Evolutionary conservation across 2,113 vertebrate genomes (phyloP), one percentile per base, ranked within the genome.

Genomic region (Calonectris borealis): DNA sequence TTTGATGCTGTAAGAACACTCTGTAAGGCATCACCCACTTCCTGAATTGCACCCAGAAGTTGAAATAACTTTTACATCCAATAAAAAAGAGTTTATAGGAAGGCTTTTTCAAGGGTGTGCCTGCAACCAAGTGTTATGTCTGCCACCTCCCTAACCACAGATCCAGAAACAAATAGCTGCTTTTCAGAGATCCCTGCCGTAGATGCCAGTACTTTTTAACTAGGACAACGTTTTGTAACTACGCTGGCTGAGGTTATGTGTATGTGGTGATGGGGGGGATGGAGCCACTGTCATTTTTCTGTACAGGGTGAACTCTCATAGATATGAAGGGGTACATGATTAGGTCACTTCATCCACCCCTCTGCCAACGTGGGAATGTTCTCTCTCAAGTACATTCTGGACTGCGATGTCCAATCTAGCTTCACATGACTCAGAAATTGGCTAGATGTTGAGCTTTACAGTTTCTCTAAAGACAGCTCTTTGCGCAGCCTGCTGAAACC

Each of bases 11-110:
- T 21, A 26, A 77, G 95, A 93, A 91, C 57, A 31, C 78, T 83
- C 22, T 48, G 58, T 82, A 86, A 97, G 82, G 89, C 96, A 91
- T 97, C 86, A 87, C 84, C 95, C 94, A 42, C 77, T 94, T 95
- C 88, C 94, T 87, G 81, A 89, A 76, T 87, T 87, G 94, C 78
- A 80, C 81, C 86, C 93, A 94, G 70, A 66, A 95, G 84, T 70
- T 73, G 89, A n/a, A 97, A 54, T 70, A 69, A 90, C 31, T 62
- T 85, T 32, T 31, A 29, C 48, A 49, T 86, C 69, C 92, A 91
- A 69, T 87, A 87, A 77, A 92, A 92, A 84, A 51, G 64, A 44
- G 62, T 84, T 95, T 85, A 58, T 87, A 77, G 86, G 66, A 76
- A 85, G 77, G 49, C 24, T 83, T 89, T 93, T 72, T 49, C 49